Evolutionary conservation across 2,888 invertebrate species (phyloP).

Genomic region (Zele albiditarsus): DNA sequence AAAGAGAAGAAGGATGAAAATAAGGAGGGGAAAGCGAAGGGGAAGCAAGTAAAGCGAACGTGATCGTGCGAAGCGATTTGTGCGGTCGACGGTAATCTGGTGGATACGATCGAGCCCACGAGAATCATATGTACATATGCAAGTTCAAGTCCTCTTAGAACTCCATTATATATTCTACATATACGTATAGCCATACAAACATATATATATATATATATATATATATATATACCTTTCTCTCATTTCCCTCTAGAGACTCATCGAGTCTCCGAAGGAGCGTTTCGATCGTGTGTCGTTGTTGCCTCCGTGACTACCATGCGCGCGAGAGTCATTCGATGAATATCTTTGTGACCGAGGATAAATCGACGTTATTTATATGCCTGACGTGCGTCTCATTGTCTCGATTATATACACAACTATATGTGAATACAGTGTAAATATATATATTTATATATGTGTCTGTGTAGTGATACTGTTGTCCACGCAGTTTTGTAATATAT

Average conservation of each 20-base stretch:
- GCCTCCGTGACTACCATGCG: constrained; percentile 25
- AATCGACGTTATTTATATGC: constrained; percentile 66
- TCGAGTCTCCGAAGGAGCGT: neutral
- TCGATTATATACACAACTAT: constrained; percentile 47
- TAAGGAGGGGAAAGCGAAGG: neutral
- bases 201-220: constrained; percentile 8
- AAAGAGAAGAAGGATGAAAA: neutral
- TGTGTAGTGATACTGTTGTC: neutral
- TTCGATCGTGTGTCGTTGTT: neutral
- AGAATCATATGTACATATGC: constrained; percentile 25
- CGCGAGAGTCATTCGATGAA: constrained; percentile 54
- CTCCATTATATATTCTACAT: constrained; percentile 9
- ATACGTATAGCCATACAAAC: neutral
- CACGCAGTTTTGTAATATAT: constrained; percentile 3
- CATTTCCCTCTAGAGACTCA: constrained; percentile 14
- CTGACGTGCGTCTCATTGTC: constrained; percentile 66
- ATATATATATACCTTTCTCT: constrained; percentile 14
- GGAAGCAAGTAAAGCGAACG: neutral
- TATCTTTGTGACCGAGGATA: constrained; percentile 65
- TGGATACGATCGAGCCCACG: constrained; percentile 36
- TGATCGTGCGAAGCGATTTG: constrained; percentile 37
- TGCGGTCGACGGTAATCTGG: constrained; percentile 41
- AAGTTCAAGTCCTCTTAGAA: constrained; percentile 11
- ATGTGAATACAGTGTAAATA: neutral
- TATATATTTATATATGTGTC: neutral